Percentiles rank a stretch among this genome's conserved stretches.
Conservation (phyloP, 2,113 vertebrate genomes). For the Abramis brama region DNA sequence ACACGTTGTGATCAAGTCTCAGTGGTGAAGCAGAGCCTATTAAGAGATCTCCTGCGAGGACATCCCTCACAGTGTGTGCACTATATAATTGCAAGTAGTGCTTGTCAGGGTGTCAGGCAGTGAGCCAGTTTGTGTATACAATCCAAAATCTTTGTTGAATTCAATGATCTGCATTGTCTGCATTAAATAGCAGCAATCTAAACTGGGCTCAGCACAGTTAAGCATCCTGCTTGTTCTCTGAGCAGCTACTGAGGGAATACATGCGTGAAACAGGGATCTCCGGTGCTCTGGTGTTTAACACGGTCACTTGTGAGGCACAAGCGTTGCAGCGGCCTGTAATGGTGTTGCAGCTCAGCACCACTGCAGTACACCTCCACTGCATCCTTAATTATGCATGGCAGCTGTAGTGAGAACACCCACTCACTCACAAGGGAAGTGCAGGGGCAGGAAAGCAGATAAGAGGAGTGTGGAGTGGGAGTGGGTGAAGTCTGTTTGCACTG, state of each 20-base stretch:
- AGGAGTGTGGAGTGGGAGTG: conserved; percentile 12
- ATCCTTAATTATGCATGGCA: conserved; percentile 70
- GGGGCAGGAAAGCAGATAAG: conserved; percentile 34
- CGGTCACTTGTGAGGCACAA: neutral
- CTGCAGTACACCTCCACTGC: conserved; percentile 56
- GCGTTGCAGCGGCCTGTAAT: conserved; percentile 17
- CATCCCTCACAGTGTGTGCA: conserved; percentile 54
- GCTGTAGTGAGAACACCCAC: conserved; percentile 61
- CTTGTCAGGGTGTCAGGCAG: conserved; percentile 11
- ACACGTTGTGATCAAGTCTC: conserved; percentile 62
- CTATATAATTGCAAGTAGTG: conserved; percentile 55
- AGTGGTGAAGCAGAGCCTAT: conserved; percentile 65
- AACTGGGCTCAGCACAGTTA: neutral
- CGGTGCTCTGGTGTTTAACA: conserved; percentile 4
- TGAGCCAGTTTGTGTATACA: neutral
- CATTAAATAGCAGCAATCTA: neutral
- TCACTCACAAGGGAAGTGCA: conserved; percentile 44
- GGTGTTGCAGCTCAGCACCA: conserved; percentile 41
- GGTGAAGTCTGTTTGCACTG: conserved; percentile 25
- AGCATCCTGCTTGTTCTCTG: neutral
- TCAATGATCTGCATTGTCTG: neutral
- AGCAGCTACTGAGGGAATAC: conserved; percentile 3
- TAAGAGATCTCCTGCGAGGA: conserved; percentile 60
- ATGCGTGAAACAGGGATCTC: conserved; percentile 13
- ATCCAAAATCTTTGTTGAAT: neutral